A percentile compares a stretch with the other conserved stretches of the same genome.
phyloP scores from a whole-genome alignment of 2,888 invertebrate genomes.

The Deroplatys truncata region DNA sequence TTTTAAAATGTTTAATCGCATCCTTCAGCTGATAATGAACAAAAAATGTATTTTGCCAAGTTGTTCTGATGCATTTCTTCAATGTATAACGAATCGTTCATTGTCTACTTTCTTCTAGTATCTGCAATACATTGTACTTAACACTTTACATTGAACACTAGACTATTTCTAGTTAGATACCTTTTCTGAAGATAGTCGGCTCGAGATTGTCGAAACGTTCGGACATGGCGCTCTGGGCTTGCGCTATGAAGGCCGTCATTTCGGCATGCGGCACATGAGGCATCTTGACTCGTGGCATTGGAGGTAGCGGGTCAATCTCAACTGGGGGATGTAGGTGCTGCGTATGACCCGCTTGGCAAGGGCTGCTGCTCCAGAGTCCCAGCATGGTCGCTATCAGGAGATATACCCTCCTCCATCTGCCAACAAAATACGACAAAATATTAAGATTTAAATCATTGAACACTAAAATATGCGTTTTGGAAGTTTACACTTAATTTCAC shows the following conservation, averaged over 20 bases:
- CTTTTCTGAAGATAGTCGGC: conserved; percentile 38
- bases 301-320: conserved; percentile 32
- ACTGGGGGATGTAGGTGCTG: conserved; percentile 31
- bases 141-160: too few relatives aligned
- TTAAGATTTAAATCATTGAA: too few relatives aligned
- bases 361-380: neutral
- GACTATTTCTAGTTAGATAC: conserved; percentile 26
- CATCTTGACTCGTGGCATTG: conserved; percentile 36
- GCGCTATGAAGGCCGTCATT: conserved; percentile 36
- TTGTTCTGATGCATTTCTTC: too few relatives aligned
- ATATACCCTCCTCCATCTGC: neutral
- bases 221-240: conserved; percentile 36
- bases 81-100: too few relatives aligned
- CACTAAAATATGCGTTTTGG: too few relatives aligned
- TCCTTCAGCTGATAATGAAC: too few relatives aligned
- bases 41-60: too few relatives aligned
- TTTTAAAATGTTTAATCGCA: too few relatives aligned
- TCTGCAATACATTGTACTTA: too few relatives aligned
- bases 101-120: too few relatives aligned
- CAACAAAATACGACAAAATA: neutral
- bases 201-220: conserved; percentile 38
- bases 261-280: conserved; percentile 38
- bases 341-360: conserved; percentile 18
- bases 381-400: neutral
- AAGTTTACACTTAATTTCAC: too few relatives aligned